Evolutionary conservation across 2,113 vertebrate genomes (phyloP), one percentile per base, ranked within the genome.

Genomic region (Herpetotheres cachinnans): DNA sequence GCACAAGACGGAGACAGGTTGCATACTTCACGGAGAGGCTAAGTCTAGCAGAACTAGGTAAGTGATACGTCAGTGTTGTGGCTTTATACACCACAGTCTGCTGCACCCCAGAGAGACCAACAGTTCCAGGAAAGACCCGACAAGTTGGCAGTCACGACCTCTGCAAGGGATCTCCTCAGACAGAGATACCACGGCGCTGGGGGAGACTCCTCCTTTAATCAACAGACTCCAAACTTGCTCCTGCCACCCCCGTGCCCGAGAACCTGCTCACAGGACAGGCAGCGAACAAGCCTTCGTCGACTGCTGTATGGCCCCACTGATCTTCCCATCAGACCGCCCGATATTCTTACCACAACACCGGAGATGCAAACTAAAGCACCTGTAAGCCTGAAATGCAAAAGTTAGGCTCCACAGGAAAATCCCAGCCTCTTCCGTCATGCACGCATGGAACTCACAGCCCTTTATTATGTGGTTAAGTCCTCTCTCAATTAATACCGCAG

Each of bases 1-100:
- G 91, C 95, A 81, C 78, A 55, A 97, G 97, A 29, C 84, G 4
- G 70, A 95, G 95, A 85, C 89, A 54, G 91, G 86, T 55, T 86
- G 89, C 90, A 76, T 74, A 76, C 97, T 78, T 89, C 97, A 95
- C 3, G 5, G 91, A 42, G 94, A 97, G 97, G 95, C 73, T 80
- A 89, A 96, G 97, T 91, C 97, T 93, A 82, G 97, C 94, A 95
- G 93, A 95, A 84, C 74, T 42, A 32, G 85, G 85, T 92, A 95
- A 95, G 94, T 82, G 89, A 94, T 97, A 83, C 77, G 88, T 89
- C 97, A 93, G 86, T 59, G 72, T 74, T 82, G 86, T 34, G 92
- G 95, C 89, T 95, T 96, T 59, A 91, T 47, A 38, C 25, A 66
- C 19, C 7, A 55, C 26, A 55, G 61, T n/a, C 88, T 91, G 93